Base-by-base conservation (phyloP, 64 coral and sea anemone species). In the Dendrophyllia cribrosa region DNA sequence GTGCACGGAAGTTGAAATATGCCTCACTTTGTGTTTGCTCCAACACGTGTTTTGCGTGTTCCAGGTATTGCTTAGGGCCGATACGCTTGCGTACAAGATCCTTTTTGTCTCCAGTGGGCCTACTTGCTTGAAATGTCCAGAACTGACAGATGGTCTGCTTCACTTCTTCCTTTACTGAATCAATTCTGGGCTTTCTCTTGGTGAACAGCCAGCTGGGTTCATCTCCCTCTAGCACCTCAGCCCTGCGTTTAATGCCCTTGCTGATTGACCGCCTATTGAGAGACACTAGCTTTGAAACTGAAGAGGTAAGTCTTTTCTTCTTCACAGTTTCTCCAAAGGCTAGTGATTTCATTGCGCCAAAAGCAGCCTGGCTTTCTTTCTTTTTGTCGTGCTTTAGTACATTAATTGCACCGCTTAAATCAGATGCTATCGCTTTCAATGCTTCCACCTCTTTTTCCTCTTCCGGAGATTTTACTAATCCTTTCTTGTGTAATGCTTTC, bases 291-390 rank as follows among this genome's bases (percentile, higher is more conserved):
- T 91, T 91, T 72, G 89, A 72, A 14, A 83, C 89, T 11, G 77
- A 58, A 16, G 65, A 83, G 4, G 89, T 74, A 3, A 83, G 66
- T 17, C 77, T 91, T 19, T 91, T 91, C 34, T 58, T 25, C 21
- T 91, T 91, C 49, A 91, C 67, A 43, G 65, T 83, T 81, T 91
- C 43, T n/a, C 86, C 65, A 83, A 91, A 91, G 6, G 68, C 89
- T 6, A 91, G 78, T 44, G 78, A 91, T 62, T 91, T 83, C 13
- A 83, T 58, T 13, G 89, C 66, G 1, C 77, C 66, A 22, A 91
- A 91, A 7, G 68, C 89, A 83, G 89, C 65, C 0, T 16, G 49
- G 51, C 78, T 10, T 20, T 91, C 66, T 5, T 48, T 82, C 83
- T 75, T 72, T 7, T 91, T 81, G 77, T 83, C 55, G 24, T 16